A percentile compares a stretch with the other conserved stretches of the same genome.
Evolutionary conservation across 2,113 vertebrate species (phyloP).

Genomic region (Forbesichthys papilliferus): DNA sequence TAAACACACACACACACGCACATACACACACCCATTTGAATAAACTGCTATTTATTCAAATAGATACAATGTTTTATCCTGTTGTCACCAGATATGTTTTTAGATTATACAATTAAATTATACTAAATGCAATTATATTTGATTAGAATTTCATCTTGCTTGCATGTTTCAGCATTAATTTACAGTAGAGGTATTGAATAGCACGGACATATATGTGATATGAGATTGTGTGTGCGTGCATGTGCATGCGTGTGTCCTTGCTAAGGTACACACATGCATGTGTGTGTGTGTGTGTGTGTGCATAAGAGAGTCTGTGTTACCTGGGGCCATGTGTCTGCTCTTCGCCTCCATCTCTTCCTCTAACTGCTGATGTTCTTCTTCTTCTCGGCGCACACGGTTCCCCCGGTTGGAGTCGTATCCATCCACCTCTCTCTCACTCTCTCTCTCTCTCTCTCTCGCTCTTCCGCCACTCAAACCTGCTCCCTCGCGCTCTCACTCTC

Average conservation of each 20-base stretch:
- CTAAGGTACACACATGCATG: not conserved
- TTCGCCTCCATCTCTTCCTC: constrained; percentile 77
- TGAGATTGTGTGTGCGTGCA: constrained; percentile 16
- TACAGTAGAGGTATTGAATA: too few species aligned
- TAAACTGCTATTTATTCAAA: not conserved
- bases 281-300: constrained; percentile 8
- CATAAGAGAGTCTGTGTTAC: constrained; percentile 52
- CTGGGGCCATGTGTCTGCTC: constrained; percentile 75
- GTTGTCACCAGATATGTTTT: too few species aligned
- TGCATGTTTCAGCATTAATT: too few species aligned
- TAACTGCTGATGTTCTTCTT: constrained; percentile 37
- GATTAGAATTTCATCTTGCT: too few species aligned
- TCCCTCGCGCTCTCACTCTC: constrained; percentile 33
- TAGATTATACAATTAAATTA: too few species aligned
- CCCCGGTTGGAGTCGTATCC: constrained; percentile 73
- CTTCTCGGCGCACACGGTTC: constrained; percentile 60
- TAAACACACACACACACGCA: not conserved
- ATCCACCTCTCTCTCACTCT: constrained; percentile 64
- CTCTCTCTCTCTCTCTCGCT: constrained; percentile 7
- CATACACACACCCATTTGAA: not conserved
- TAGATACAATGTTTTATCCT: too few species aligned
- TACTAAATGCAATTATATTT: too few species aligned
- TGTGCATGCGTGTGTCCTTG: constrained; percentile 1
- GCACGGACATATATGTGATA: not conserved
- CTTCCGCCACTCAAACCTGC: constrained; percentile 4